A percentile compares a stretch with the other conserved stretches of the same genome.
phyloP scores from a whole-genome alignment of 2,888 invertebrate genomes.

The Eremobia ochroleuca region DNA sequence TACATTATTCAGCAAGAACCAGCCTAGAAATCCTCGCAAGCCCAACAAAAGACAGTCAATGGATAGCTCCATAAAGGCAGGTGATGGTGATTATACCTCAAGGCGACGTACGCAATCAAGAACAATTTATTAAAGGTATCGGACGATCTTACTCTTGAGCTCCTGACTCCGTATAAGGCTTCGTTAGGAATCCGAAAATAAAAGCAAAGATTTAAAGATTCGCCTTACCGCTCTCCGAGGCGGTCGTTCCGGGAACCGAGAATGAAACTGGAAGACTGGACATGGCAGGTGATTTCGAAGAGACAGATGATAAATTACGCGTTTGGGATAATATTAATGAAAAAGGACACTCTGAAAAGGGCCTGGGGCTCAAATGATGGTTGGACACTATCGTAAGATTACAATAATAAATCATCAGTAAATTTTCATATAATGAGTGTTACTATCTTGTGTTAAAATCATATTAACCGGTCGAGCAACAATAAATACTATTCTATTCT shows the following conservation, averaged over 20 bases:
- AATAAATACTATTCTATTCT: not conserved
- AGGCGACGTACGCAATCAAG: constrained; percentile 61
- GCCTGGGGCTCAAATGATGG: too few relatives aligned
- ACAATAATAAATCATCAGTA: not conserved
- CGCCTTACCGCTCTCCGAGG: constrained; percentile 54
- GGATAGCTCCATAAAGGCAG: constrained; percentile 37
- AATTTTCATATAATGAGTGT: not conserved
- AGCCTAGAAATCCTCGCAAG: constrained; percentile 24
- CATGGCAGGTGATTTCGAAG: constrained; percentile 49
- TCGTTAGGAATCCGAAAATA: constrained; percentile 65
- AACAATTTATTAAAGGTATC: constrained; percentile 67
- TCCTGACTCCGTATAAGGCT: constrained; percentile 59
- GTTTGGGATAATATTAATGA: not conserved
- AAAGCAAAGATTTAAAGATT: constrained; percentile 59
- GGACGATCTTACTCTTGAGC: constrained; percentile 59
- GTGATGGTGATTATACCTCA: constrained; percentile 54
- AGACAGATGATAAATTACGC: constrained; percentile 22
- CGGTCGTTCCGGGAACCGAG: constrained; percentile 51
- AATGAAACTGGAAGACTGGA: constrained; percentile 52
- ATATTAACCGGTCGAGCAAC: not conserved
- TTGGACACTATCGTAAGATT: too few relatives aligned
- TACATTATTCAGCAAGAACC: constrained; percentile 32
- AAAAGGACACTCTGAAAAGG: not conserved
- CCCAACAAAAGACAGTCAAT: constrained; percentile 53
- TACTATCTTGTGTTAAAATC: not conserved